Base-by-base conservation (phyloP, 1,140 invertebrate genomes). In the Onthophagus taurus region DNA sequence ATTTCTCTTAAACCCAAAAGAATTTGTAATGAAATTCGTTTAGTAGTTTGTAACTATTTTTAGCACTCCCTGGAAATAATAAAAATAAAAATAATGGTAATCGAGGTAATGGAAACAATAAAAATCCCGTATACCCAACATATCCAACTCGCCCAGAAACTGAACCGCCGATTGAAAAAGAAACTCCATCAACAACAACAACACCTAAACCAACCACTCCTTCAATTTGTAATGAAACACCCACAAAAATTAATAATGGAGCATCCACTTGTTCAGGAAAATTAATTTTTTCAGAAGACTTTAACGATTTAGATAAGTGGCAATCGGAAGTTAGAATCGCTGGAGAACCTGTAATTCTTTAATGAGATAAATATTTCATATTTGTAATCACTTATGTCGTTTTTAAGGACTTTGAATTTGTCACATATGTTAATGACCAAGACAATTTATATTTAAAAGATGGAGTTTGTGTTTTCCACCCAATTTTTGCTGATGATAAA, bases 341-440 rank as follows among this genome's bases (percentile, higher is more conserved):
- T 26, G 55, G 59, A 9, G 58, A 60, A 51, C 71, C 53, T 13
- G 49, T 62, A 42, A 50, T 39, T 51, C 29, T 37, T 44, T 33
- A 14, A 12, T 9, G 12, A 30, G 13, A 3, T 16, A 13, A 39
- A 18, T 12, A 34, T 20, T n/a, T n/a, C n/a, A n/a, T n/a, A n/a
- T n/a, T n/a, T n/a, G n/a, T n/a, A n/a, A n/a, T n/a, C n/a, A n/a
- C n/a, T n/a, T 9, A 50, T 31, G 12, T 26, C 18, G 48, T 36
- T 39, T 64, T 66, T 4, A 45, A 75, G 70, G 72, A 76, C 49
- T 71, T 63, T 45, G 81, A 85, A 48, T 86, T 85, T 61, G 77
- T 82, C 46, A 64, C 78, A 9, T 85, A 85, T 54, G 62, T 71
- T 17, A 73, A 80, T 49, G 70, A 73, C 43, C 51, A 65, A 8